These are phyloP conservation scores for Diadumene lineata DNA, from an alignment of 92 coral and sea anemone species.

Conservation along the genomic window DNA sequence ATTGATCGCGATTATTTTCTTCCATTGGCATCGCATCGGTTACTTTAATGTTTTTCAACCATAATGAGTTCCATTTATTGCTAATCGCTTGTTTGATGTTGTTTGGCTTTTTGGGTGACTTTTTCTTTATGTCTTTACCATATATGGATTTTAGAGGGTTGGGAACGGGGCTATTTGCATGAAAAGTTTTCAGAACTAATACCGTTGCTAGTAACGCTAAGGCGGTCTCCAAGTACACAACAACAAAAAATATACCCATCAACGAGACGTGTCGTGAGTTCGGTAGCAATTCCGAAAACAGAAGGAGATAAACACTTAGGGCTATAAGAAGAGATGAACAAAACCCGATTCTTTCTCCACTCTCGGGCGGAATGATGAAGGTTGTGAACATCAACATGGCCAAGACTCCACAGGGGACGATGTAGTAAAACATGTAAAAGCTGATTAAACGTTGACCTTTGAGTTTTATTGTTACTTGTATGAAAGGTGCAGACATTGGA, in stretches of 20 bases:
- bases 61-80: background rate
- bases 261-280: conserved; percentile 44
- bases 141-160: conserved; percentile 14
- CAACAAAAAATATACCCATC: conserved; percentile 55
- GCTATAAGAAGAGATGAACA: conserved; percentile 61
- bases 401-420: conserved; percentile 49
- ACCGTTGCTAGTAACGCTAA: conserved; percentile 53
- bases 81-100: background rate
- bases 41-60: background rate
- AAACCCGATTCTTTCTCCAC: conserved; percentile 75
- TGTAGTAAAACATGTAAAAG: conserved; percentile 47
- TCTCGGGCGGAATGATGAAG: conserved; percentile 63
- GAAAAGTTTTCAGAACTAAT: conserved; percentile 50
- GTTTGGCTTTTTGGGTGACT: background rate
- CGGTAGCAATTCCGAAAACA: conserved; percentile 53
- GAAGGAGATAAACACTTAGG: conserved; percentile 59
- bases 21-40: no score
- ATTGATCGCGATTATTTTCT: no score
- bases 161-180: conserved; percentile 57
- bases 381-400: conserved; percentile 44
- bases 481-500: background rate
- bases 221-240: conserved; percentile 55
- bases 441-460: conserved; percentile 36
- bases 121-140: background rate
- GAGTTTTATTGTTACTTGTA: background rate